Percentiles rank a stretch among this genome's conserved stretches.
These are phyloP conservation scores for Parasteatoda tepidariorum DNA, from an alignment of 1,140 invertebrate species.

Conservation along the genomic window DNA sequence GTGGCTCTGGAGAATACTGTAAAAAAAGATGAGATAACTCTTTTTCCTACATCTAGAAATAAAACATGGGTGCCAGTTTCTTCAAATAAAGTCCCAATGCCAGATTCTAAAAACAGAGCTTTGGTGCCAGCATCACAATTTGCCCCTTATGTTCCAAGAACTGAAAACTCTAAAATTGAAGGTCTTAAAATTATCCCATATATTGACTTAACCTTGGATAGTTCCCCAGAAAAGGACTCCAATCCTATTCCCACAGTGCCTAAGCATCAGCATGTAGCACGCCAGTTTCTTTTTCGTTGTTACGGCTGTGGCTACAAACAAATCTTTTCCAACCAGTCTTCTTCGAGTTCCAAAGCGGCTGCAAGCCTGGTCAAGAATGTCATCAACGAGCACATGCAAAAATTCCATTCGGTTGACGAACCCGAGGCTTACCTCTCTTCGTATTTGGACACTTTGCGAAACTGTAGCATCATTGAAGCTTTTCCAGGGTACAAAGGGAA, in stretches of 20 bases:
- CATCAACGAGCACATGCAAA: constrained; percentile 1
- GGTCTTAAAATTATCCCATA: neutral
- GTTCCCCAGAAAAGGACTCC: neutral
- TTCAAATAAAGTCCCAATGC: too few relatives aligned
- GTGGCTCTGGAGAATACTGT: too few relatives aligned
- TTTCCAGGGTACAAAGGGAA: neutral
- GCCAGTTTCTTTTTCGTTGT: constrained; percentile 1
- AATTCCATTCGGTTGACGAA: neutral
- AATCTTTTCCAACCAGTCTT: neutral
- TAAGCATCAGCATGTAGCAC: neutral
- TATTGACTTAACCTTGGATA: constrained; percentile 8
- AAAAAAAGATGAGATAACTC: too few relatives aligned
- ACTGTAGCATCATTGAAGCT: constrained; percentile 24
- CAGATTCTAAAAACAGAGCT: too few relatives aligned
- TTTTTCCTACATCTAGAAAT: too few relatives aligned
- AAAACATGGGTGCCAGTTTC: too few relatives aligned
- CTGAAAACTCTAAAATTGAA: neutral
- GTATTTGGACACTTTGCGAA: neutral
- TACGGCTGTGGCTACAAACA: constrained; percentile 15
- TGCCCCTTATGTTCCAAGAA: too few relatives aligned
- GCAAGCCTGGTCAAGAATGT: neutral
- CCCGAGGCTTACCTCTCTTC: constrained; percentile 4
- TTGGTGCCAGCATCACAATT: too few relatives aligned
- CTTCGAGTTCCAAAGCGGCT: neutral
- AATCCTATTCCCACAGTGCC: neutral